These are phyloP conservation scores for Thermophis baileyi DNA, from an alignment of 2,113 vertebrate species.

Conservation along the genomic window DNA sequence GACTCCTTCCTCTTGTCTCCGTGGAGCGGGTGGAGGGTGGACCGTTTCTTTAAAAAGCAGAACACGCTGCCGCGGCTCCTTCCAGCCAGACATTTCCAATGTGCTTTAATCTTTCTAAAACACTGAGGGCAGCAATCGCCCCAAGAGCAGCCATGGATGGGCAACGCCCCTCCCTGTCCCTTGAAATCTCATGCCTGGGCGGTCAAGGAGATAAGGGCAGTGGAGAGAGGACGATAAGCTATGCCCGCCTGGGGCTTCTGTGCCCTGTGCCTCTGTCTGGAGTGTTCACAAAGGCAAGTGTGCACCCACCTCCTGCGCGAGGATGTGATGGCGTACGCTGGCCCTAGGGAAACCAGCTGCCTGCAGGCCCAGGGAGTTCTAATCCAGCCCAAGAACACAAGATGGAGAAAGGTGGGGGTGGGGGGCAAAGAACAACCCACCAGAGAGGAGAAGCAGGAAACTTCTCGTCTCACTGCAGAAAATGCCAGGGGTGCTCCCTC, in stretches of 20 bases:
- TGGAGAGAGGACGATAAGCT: not conserved
- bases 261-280: not conserved
- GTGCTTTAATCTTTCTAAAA: not conserved
- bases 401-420: not conserved
- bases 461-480: not conserved
- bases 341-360: too few species aligned
- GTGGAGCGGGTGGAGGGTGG: not conserved
- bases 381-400: not conserved
- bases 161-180: not conserved
- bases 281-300: not conserved
- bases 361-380: not conserved
- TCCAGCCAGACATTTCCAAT: not conserved
- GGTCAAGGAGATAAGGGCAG: constrained; percentile 10
- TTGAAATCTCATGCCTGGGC: not conserved
- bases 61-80: not conserved
- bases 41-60: not conserved
- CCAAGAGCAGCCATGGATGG: not conserved
- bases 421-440: not conserved
- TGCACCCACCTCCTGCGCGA: not conserved
- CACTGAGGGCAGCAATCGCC: not conserved
- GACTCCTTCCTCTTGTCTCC: not conserved
- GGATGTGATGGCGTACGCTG: not conserved
- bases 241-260: not conserved
- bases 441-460: not conserved
- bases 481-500: not conserved